Conservation (phyloP, 2,888 invertebrate genomes). For the Norana najaformis region DNA sequence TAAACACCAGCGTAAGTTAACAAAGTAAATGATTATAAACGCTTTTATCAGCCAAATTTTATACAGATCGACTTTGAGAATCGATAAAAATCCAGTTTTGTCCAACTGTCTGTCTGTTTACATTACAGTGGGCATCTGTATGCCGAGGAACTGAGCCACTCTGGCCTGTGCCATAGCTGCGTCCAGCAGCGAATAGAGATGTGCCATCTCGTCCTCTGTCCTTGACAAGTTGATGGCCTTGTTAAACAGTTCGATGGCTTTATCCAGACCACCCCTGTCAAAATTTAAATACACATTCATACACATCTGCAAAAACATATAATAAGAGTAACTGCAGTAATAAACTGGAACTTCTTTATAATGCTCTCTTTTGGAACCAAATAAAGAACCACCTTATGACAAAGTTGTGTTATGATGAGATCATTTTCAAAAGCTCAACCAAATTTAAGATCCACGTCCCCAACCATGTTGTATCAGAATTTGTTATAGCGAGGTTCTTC, state of each 20-base stretch:
- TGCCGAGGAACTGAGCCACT: constrained; percentile 67
- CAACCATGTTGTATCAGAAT: neutral
- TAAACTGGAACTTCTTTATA: neutral
- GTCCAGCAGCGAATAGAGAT: constrained; percentile 84
- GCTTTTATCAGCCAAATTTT: constrained; percentile 5
- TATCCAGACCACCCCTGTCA: constrained; percentile 78
- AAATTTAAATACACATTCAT: constrained; percentile 30
- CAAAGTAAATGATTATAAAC: neutral
- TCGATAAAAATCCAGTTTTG: neutral
- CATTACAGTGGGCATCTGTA: constrained; percentile 30
- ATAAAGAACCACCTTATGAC: too few relatives aligned
- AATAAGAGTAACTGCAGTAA: neutral
- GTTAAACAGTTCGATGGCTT: constrained; percentile 83
- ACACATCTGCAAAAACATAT: neutral
- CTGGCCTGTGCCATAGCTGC: constrained; percentile 86
- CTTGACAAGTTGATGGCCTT: constrained; percentile 83
- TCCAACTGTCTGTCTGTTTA: constrained; percentile 2
- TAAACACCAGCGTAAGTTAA: neutral
- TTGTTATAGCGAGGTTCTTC: neutral
- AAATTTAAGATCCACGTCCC: too few relatives aligned
- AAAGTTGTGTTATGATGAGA: too few relatives aligned
- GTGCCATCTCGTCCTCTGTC: constrained; percentile 85
- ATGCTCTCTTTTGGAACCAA: too few relatives aligned
- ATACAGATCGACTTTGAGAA: constrained; percentile 13
- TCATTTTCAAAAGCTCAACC: too few relatives aligned